Evolutionary conservation across 2,113 vertebrate species (phyloP), one percentile per base, ranked within the genome.

Genomic region (Megaleporinus macrocephalus): DNA sequence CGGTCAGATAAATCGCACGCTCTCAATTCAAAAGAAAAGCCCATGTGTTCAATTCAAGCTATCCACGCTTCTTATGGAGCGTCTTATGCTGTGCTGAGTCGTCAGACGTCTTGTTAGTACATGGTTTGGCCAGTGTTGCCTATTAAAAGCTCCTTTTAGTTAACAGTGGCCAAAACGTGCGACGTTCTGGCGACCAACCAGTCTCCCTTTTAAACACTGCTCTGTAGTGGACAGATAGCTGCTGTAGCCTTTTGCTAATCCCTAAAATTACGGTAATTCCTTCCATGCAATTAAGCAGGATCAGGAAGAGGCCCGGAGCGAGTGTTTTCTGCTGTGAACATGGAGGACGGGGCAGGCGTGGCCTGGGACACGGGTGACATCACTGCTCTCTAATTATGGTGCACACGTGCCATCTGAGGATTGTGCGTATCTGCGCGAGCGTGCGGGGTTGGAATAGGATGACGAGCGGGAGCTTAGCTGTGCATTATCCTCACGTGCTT

Each of bases 321-420:
- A 90, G 76, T 81, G 59, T 90, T 91, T 89, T 92, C 87, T 86
- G 83, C 86, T 79, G 86, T 26, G 61, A 87, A 83, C 77, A 72
- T 77, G 83, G 78, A 85, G 88, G 88, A 88, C 81, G 65, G 83
- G 81, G 87, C 76, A 85, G 86, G 89, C 87, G 87, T 85, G 89
- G 85, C 91, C 80, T 88, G 83, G 86, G 88, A 86, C 88, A 85
- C 83, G 47, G 74, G 82, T 93, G 92, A 94, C 92, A 93, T 93
- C 91, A 94, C 83, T 79, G 80, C 73, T 73, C 85, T 92, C 86
- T 93, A 93, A 93, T 93, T 93, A 93, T 88, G 89, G 89, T 78
- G 85, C 73, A 62, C 91, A 90, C 85, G 85, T 92, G 90, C 88
- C 89, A 85, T 80, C 84, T 84, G 85, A 89, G 85, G 76, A 84